phyloP scores from a whole-genome alignment of 2,113 vertebrate species.

The pig (Sus scrofa) region T2T-Sscrofa CM000823.6:39940001-39940500 shows the following conservation, averaged over 20 bases:
- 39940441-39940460: conserved; percentile 54
- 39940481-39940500: neutral
- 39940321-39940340: conserved; percentile 49
- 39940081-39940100: neutral
- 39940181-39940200: conserved; percentile 52
- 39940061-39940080: neutral
- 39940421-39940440: conserved; percentile 18
- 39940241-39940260: conserved; percentile 52
- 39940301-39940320: conserved; percentile 53
- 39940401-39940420: conserved; percentile 20
- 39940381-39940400: conserved; percentile 32
- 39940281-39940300: neutral
- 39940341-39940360: neutral
- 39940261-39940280: conserved; percentile 62
- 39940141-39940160: conserved; percentile 36
- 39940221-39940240: conserved; percentile 55
- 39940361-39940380: neutral
- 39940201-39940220: conserved; percentile 18
- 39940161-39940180: conserved; percentile 67
- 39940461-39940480: neutral
- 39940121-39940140: neutral
- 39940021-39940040: conserved; percentile 27
- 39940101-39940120: neutral
- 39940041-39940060: conserved; percentile 5
- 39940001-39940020: neutral